Conservation (phyloP, 1,140 invertebrate species). For the Drosophila insularis region DNA sequence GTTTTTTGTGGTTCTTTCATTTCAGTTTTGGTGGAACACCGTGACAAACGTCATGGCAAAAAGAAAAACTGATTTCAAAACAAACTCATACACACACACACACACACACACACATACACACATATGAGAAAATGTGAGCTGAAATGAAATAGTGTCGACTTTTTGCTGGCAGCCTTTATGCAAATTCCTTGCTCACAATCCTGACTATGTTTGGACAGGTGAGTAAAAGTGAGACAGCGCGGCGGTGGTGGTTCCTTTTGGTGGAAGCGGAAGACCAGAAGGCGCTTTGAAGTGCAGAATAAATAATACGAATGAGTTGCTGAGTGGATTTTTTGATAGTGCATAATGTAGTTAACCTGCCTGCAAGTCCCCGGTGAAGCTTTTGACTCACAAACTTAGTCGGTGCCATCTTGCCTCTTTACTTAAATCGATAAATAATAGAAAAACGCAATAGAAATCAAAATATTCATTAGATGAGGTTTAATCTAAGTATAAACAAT, state of each 20-base stretch:
- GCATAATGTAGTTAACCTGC: constrained; percentile 65
- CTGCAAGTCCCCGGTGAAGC: neutral
- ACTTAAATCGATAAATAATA: no score
- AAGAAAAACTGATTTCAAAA: constrained; percentile 70
- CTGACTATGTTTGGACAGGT: constrained; percentile 69
- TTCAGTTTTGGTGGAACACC: constrained; percentile 34
- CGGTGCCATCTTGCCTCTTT: neutral
- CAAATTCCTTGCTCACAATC: constrained; percentile 61
- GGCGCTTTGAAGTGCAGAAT: constrained; percentile 77
- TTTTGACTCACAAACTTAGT: neutral
- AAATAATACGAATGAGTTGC: constrained; percentile 76
- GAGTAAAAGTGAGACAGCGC: constrained; percentile 6
- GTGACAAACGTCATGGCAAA: constrained; percentile 50
- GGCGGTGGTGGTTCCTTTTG: neutral
- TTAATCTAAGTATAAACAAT: neutral
- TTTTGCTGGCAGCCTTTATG: constrained; percentile 70
- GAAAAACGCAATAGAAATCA: no score
- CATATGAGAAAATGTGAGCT: constrained; percentile 25
- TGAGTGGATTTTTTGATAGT: constrained; percentile 60
- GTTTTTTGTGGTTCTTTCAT: constrained; percentile 33
- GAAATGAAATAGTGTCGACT: constrained; percentile 72
- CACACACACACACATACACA: neutral
- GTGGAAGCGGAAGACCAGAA: constrained; percentile 23
- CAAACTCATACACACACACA: constrained; percentile 37
- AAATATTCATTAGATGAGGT: no score